Evolutionary conservation across 1,140 invertebrate species (phyloP).

Genomic region (Zophobas atratus): DNA sequence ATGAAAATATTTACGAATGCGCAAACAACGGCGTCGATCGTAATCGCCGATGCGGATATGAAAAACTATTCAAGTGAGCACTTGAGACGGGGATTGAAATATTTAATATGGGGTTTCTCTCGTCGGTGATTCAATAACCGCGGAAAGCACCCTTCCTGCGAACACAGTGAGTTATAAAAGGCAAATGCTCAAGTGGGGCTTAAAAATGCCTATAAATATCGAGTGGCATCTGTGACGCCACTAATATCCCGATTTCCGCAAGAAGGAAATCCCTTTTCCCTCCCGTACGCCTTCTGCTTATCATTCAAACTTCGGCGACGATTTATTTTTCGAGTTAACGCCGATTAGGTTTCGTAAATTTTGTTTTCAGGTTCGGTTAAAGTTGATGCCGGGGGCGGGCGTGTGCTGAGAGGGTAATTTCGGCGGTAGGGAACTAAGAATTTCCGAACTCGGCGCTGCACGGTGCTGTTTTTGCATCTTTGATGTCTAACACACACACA

Average conservation of each 20-base stretch:
- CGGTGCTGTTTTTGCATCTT: too few species aligned
- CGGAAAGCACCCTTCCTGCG: constrained; percentile 2
- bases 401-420: neutral
- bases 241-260: constrained; percentile 51
- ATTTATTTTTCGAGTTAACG: neutral
- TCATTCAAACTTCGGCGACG: neutral
- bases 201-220: constrained; percentile 51
- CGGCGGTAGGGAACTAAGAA: too few species aligned
- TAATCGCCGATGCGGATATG: constrained; percentile 21
- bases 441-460: too few species aligned
- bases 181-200: constrained; percentile 31
- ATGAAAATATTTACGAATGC: constrained; percentile 17
- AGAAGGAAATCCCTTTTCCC: constrained; percentile 34
- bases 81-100: constrained; percentile 25
- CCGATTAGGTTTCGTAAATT: constrained; percentile 5
- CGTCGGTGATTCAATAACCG: constrained; percentile 30
- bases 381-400: neutral
- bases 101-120: constrained; percentile 21
- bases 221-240: constrained; percentile 51
- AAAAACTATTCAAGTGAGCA: constrained; percentile 23
- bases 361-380: neutral
- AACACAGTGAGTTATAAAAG: constrained; percentile 34
- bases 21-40: constrained; percentile 2
- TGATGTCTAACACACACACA: too few species aligned
- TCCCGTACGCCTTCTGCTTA: neutral